phyloP scores from a whole-genome alignment of 2,113 vertebrate species.

The Dasyurus viverrinus region DNA sequence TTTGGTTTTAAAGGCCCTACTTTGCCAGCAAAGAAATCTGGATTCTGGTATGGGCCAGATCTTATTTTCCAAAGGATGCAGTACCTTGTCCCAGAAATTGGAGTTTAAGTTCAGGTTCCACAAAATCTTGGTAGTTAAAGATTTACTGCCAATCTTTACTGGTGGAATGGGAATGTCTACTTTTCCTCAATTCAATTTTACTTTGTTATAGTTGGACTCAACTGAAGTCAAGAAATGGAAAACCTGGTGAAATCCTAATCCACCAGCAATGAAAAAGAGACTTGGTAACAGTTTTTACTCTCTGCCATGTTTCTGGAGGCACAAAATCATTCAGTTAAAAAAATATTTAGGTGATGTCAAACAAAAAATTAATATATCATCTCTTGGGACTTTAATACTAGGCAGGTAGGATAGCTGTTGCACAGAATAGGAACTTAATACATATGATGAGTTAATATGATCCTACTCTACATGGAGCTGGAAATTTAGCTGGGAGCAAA shows the following conservation, averaged over 20 bases:
- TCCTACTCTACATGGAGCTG: not conserved
- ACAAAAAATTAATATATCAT: constrained; percentile 5
- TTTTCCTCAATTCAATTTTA: not conserved
- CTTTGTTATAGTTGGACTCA: not conserved
- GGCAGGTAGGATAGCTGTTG: not conserved
- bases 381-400: not conserved
- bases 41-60: not conserved
- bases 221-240: not conserved
- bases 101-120: constrained; percentile 11
- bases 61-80: not conserved
- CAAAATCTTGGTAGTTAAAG: constrained; percentile 1
- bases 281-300: constrained; percentile 25
- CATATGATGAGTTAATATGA: not conserved
- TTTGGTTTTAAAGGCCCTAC: not conserved
- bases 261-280: constrained; percentile 20
- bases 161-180: not conserved
- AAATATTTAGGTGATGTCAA: constrained; percentile 20
- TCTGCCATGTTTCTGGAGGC: constrained; percentile 17
- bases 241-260: constrained; percentile 14
- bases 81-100: not conserved
- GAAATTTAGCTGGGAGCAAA: constrained; percentile 8
- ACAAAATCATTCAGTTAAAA: constrained; percentile 10
- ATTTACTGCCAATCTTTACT: constrained; percentile 20
- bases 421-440: not conserved
- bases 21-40: not conserved